These are phyloP conservation scores for Eulemur rufifrons DNA, from an alignment of 2,113 vertebrate genomes.

Conservation along the genomic window DNA sequence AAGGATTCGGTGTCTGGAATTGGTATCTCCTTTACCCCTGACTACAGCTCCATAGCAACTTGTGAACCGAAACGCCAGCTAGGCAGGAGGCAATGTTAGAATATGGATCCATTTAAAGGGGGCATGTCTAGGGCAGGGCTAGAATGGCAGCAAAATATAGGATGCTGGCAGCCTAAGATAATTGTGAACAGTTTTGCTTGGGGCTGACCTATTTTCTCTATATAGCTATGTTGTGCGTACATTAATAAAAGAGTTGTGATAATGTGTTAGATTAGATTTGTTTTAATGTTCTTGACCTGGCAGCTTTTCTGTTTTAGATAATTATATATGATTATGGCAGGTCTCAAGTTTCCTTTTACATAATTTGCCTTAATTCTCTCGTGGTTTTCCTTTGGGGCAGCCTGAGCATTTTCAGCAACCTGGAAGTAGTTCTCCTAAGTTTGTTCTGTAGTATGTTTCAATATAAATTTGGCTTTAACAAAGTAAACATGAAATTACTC, in stretches of 20 bases:
- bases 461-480: constrained; percentile 21
- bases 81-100: not conserved
- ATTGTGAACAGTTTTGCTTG: not conserved
- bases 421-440: not conserved
- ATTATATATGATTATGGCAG: not conserved
- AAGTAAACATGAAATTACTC: not conserved
- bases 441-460: not conserved
- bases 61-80: not conserved
- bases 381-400: not conserved
- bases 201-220: not conserved
- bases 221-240: not conserved
- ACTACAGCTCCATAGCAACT: not conserved
- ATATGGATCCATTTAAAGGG: not conserved
- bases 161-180: not conserved
- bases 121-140: fast-evolving
- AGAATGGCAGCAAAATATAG: not conserved
- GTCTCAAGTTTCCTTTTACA: not conserved
- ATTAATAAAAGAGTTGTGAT: not conserved
- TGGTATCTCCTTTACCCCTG: not conserved
- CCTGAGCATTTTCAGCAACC: not conserved
- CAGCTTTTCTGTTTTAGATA: constrained; percentile 17
- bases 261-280: not conserved
- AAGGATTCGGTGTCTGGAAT: not conserved
- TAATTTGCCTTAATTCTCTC: not conserved
- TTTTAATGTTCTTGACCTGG: not conserved